Conservation (phyloP, 2,113 vertebrate genomes). For the Thalassarche chlororhynchos region DNA sequence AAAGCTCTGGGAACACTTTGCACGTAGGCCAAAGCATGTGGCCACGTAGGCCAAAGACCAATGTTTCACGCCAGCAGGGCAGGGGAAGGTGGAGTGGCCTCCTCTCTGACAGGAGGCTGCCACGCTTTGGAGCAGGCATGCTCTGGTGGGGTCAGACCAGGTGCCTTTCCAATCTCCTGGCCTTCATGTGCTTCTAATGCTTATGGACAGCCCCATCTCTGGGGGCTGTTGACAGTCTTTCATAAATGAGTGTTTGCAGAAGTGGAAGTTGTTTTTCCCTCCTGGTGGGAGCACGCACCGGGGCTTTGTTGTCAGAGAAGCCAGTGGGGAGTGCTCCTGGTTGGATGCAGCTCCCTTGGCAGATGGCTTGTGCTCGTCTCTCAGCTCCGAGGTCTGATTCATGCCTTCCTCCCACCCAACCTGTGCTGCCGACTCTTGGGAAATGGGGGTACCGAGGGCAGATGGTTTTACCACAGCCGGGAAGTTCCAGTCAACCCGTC, state of each 20-base stretch:
- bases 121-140: neutral
- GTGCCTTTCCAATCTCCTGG: neutral
- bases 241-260: neutral
- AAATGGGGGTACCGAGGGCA: neutral
- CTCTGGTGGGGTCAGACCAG: neutral
- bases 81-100: no score
- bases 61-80: neutral
- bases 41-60: neutral
- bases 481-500: neutral
- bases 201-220: neutral
- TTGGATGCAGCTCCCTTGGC: neutral
- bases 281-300: neutral
- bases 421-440: neutral
- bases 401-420: neutral
- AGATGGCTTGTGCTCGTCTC: neutral
- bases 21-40: neutral
- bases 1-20: neutral
- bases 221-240: neutral
- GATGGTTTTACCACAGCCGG: neutral
- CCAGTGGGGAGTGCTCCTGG: neutral
- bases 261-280: neutral
- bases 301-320: neutral
- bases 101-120: neutral
- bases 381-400: neutral
- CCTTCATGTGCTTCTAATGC: neutral